Base-by-base conservation (phyloP, 2,113 vertebrate species). In the Harpagus bidentatus region DNA sequence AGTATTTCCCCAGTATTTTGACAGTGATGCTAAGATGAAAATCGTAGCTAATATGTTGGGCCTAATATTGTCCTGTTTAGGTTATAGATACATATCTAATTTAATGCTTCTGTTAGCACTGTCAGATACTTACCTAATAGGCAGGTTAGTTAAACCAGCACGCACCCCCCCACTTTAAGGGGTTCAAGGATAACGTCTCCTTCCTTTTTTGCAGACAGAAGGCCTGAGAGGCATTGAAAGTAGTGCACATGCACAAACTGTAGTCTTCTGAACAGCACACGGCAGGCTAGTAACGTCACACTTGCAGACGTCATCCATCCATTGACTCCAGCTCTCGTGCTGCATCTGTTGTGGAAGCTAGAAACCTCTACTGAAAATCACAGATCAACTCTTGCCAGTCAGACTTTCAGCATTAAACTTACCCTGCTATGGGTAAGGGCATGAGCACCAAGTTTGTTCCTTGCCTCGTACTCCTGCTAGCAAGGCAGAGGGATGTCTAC, bases 141-240 rank as follows among this genome's bases (percentile, higher is more conserved):
- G 16, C 8, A 31, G 6, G 6, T 16, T 38, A 56, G 10, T 34
- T 76, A 59, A 45, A 89, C 42, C 3, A 62, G 9, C 12, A 52
- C 1, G 16, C 6, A 3, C 4, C 2, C 9, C 15, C 5, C 2
- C 15, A 10, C n/a, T 50, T 62, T 15, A 40, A 62, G 59, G 36
- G 16, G 19, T 56, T 87, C 31, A 40, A 53, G 65, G 63, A 85
- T 12, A 73, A 15, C 0, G 6, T 17, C 36, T 70, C 34, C 43
- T 61, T 47, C 36, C 36, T 10, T 74, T 73, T 40, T 66, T n/a
- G 47, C 42, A 62, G 65, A 62, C 5, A 71, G 47, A 59, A 38
- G 18, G 53, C 59, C 72, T 0, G 1, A 65, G 32, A 78, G 9
- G 16, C n/a, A 65, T 0, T 43, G 61, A 13, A 79, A 72, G 42